phyloP scores from a whole-genome alignment of 92 coral and sea anemone species.

The Bergia puertoricense region DNA sequence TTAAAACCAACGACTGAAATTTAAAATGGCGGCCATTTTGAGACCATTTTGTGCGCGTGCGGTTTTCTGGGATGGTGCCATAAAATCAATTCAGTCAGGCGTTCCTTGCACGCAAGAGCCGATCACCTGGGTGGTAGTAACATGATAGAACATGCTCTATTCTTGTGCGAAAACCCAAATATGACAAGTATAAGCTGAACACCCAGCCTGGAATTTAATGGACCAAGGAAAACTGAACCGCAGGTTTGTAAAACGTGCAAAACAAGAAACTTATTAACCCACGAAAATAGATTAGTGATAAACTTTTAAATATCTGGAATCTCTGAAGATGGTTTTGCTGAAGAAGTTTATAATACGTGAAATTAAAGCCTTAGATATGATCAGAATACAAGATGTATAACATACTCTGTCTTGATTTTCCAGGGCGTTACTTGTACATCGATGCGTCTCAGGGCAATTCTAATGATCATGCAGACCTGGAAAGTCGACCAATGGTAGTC shows the following conservation, averaged over 20 bases:
- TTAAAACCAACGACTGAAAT: too few species aligned
- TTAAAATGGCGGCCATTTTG: too few species aligned
- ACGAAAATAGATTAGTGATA: not conserved
- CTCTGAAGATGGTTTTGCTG: not conserved
- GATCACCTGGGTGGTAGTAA: too few species aligned
- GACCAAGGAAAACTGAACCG: not conserved
- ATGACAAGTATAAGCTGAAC: not conserved
- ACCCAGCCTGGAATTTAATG: not conserved
- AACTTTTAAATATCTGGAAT: too few species aligned
- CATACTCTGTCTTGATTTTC: not conserved
- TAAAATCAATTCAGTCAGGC: too few species aligned
- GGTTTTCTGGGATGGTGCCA: too few species aligned
- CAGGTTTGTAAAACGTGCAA: not conserved
- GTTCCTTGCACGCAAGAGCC: too few species aligned
- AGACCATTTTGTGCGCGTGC: too few species aligned
- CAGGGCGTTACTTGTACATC: slow-evolving; percentile 76
- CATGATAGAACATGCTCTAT: not conserved
- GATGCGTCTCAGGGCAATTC: slow-evolving; percentile 61
- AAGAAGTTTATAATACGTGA: too few species aligned
- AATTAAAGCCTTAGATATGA: too few species aligned
- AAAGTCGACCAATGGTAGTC: slow-evolving; percentile 73
- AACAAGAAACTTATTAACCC: not conserved
- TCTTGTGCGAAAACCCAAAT: not conserved
- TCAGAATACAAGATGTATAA: not conserved
- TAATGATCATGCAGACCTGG: slow-evolving; percentile 82